Percentiles rank a stretch among this genome's conserved stretches.
These are phyloP conservation scores for Setipinna tenuifilis DNA, from an alignment of 2,797 vertebrate species.

Conservation along the genomic window DNA sequence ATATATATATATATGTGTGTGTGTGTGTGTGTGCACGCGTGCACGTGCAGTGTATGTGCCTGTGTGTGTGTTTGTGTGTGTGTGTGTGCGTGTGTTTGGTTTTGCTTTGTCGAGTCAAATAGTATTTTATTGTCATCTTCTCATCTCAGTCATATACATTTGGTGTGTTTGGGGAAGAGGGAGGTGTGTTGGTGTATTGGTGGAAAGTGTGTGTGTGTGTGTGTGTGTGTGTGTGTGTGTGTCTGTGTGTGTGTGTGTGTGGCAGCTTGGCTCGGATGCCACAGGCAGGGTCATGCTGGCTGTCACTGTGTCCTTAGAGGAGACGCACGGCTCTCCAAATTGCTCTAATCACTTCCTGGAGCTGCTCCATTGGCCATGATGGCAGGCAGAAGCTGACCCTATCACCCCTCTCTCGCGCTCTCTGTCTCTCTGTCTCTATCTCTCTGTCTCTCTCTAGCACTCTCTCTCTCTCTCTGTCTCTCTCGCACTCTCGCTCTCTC, in stretches of 20 bases:
- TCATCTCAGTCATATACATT: too few species aligned
- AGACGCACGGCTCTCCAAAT: not conserved
- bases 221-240: not conserved
- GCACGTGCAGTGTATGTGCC: too few species aligned
- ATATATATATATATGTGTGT: too few species aligned
- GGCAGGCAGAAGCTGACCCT: not conserved
- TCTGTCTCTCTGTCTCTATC: not conserved
- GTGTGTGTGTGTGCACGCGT: not conserved
- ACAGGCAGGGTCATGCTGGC: conserved; percentile 1
- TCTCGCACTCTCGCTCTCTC: not conserved
- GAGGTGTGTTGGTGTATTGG: too few species aligned
- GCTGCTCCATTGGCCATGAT: conserved; percentile 1
- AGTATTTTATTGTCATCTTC: too few species aligned
- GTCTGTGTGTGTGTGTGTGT: not conserved
- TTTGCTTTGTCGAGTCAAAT: too few species aligned
- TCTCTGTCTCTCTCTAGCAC: not conserved
- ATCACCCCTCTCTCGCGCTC: not conserved
- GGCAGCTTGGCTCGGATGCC: not conserved
- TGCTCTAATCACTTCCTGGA: conserved; percentile 6
- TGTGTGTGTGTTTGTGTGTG: conserved; percentile 3
- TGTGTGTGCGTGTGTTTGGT: conserved; percentile 25
- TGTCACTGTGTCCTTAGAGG: not conserved
- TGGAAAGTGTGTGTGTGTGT: not conserved
- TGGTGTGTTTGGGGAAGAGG: too few species aligned
- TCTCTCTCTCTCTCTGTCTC: not conserved